phyloP scores from a whole-genome alignment of 2,113 vertebrate genomes.

The Xiphophorus maculatus region DNA sequence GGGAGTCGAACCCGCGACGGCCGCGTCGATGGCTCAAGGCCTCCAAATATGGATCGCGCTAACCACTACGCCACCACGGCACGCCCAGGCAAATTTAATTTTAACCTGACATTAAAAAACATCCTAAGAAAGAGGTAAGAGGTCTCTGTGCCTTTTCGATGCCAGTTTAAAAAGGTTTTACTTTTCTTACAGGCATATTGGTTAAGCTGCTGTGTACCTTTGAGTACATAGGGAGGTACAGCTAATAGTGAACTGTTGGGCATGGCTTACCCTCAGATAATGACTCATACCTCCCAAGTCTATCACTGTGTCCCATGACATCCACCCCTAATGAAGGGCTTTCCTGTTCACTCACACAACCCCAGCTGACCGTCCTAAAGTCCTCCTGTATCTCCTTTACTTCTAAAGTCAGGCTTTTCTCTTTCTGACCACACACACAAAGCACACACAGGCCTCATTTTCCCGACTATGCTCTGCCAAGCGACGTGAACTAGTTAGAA shows the following conservation, averaged over 20 bases:
- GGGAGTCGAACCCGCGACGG: no score
- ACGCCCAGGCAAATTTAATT: no score
- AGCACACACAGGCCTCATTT: conserved; percentile 42
- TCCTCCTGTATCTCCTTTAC: conserved; percentile 17
- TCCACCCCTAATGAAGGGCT: conserved; percentile 61
- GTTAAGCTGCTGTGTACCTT: conserved; percentile 18
- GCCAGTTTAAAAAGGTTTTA: background rate
- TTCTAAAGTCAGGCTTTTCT: conserved; percentile 44
- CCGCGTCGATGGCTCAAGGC: no score
- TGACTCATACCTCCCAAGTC: conserved; percentile 57
- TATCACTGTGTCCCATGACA: conserved; percentile 53
- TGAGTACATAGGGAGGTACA: conserved; percentile 15
- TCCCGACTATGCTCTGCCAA: conserved; percentile 22
- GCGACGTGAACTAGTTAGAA: conserved; percentile 45
- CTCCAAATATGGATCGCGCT: no score
- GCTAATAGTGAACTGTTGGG: conserved; percentile 44
- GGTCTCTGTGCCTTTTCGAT: background rate
- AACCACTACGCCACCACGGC: no score
- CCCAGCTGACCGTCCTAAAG: conserved; percentile 58
- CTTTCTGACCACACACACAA: conserved; percentile 23
- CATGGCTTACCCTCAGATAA: conserved; percentile 57
- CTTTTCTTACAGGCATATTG: background rate
- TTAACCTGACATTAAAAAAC: background rate
- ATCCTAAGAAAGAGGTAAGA: background rate
- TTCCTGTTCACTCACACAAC: conserved; percentile 34